Evolutionary conservation across 2,113 vertebrate species (phyloP), one percentile per base, ranked within the genome.

Genomic region (Rallus limicola): DNA sequence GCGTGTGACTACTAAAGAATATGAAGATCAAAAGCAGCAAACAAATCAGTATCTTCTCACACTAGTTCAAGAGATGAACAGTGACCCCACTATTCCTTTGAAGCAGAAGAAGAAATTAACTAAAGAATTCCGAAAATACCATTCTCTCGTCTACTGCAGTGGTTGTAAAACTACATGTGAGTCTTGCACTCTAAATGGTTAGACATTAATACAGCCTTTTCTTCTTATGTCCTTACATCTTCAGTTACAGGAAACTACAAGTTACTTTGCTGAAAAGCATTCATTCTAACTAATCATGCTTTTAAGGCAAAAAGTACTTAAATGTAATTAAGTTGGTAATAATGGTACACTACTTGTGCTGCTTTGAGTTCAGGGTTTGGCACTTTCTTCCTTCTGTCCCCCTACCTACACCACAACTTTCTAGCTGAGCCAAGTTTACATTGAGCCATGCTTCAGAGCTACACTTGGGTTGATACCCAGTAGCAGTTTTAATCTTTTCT

Each of bases 81-180:
- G 85, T 17, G 96, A 97, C 67, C 36, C 83, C 56, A 69, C 65
- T 36, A 83, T 98, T 77, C 83, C 98, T 65, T 93, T 34, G 40
- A 99, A 98, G 90, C 96, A 98, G 82, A 99, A 96, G 96, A 98
- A 97, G 93, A 96, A 97, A 94, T 89, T 99, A 63, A 95, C 98
- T 83, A 99, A 98, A 88, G 98, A 99, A 90, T 98, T 99, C 79
- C 91, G 89, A 93, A 99, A 98, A 86, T 97, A 99, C 78, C 98
- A 99, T 91, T 98, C 98, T 6, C 94, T 98, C 44, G 90, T 98
- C 71, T 98, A 77, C 72, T 97, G 75, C 95, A 98, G 87, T 93
- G 97, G 96, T 96, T 98, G 77, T 95, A 95, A 87, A 97, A 90
- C 81, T 60, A 29, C 40, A 19, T 77, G 65, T 63, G 62, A 90